Base-by-base conservation (phyloP, 64 coral and sea anemone species). In the Pocillopora damicornis region DNA sequence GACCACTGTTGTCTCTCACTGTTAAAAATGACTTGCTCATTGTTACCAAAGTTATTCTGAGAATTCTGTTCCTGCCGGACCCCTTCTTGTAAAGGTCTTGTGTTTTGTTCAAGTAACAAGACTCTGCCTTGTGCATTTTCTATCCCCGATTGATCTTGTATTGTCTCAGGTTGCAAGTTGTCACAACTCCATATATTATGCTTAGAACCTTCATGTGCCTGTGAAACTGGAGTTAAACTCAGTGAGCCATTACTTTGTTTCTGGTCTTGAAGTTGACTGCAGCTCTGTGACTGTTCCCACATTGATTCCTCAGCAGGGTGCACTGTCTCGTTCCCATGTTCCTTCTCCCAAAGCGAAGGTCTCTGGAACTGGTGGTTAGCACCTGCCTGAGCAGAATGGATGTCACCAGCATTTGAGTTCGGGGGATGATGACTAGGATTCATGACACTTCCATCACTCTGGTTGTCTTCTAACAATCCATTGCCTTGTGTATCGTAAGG, bases 261-360 rank as follows among this genome's bases (percentile, higher is more conserved):
- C 16, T 26, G 77, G 30, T 84, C 79, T 37, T 87, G 75, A 25
- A 87, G 2, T 68, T 87, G 73, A 75, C 58, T 61, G 38, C 14
- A 76, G 18, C 16, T 66, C 71, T 87, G 84, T 12, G 77, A 17
- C 38, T 89, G 78, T 57, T 76, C 59, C 91, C 91, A 93, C 12
- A 76, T 34, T 26, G 45, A 37, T 77, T 37, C 79, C 37, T 77
- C n/a, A 12, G 87, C 18, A 20, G 59, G 90, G 14, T 71, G 76
- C 9, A 74, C 13, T 37, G 30, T 25, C 30, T 93, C 87, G 38
- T 89, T 72, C 15, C 37, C 73, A 26, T 80, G 35, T 62, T 92
- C 91, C 11, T 86, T 56, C 60, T 81, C 81, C 58, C 72, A 82
- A 88, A 35, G 37, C 20, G 61, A 72, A 42, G 87, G 38, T n/a